Percentiles rank a stretch among this genome's conserved stretches.
phyloP scores from a whole-genome alignment of 2,888 invertebrate genomes.

The Tolmerus cingulatus region DNA sequence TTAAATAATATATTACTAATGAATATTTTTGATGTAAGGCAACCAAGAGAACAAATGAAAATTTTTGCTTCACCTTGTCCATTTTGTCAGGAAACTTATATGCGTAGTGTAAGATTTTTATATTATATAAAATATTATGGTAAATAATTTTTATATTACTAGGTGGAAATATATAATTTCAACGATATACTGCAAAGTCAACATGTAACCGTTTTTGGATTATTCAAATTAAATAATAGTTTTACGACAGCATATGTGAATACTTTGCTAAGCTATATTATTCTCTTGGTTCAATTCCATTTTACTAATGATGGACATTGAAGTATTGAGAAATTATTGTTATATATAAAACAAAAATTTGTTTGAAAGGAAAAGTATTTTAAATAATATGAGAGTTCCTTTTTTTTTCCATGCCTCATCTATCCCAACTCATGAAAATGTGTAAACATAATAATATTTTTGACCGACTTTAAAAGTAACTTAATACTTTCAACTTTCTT shows the following conservation, averaged over 20 bases:
- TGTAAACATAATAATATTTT: too few species aligned
- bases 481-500: too few species aligned
- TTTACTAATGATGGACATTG: neutral
- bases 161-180: neutral
- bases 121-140: neutral
- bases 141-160: neutral
- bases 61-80: neutral
- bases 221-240: neutral
- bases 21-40: neutral
- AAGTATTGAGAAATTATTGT: neutral
- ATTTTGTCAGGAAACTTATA: neutral
- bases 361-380: neutral
- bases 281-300: neutral
- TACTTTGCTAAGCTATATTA: neutral
- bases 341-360: too few species aligned
- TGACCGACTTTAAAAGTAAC: too few species aligned
- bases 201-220: neutral
- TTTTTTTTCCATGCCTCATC: too few species aligned
- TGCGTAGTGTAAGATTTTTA: neutral
- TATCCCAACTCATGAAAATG: too few species aligned
- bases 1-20: neutral
- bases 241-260: neutral
- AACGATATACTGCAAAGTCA: neutral
- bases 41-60: neutral
- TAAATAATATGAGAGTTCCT: neutral